Evolutionary conservation across 2,888 invertebrate species (phyloP).

Genomic region (Entomobrya proxima): DNA sequence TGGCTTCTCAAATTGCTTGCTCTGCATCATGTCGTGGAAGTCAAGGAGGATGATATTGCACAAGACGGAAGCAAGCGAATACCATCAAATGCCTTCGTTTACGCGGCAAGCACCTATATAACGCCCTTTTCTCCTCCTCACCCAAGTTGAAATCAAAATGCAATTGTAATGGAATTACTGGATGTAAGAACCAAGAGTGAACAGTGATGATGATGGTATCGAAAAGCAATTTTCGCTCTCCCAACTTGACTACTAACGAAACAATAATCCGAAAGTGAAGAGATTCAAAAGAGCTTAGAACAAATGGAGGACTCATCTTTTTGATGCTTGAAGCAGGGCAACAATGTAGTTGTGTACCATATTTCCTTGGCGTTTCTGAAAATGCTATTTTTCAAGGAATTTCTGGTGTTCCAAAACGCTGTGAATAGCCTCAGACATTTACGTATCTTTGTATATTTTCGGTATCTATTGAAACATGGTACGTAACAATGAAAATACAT

Average conservation of each 20-base stretch:
- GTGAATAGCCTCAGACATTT: too few relatives aligned
- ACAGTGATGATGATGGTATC: neutral
- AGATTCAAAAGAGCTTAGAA: slow-evolving; percentile 20
- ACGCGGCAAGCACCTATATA: neutral
- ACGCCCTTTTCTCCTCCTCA: neutral
- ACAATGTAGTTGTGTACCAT: too few relatives aligned
- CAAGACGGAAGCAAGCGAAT: slow-evolving; percentile 19
- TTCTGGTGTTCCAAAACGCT: too few relatives aligned
- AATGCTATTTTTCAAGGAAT: too few relatives aligned
- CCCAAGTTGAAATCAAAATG: slow-evolving; percentile 10
- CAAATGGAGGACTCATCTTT: too few relatives aligned
- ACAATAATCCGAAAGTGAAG: slow-evolving; percentile 22
- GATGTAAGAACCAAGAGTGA: neutral
- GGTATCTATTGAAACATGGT: too few relatives aligned
- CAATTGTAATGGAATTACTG: slow-evolving; percentile 15
- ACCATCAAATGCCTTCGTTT: neutral
- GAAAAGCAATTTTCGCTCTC: slow-evolving; percentile 4
- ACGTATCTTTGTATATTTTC: too few relatives aligned
- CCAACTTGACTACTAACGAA: slow-evolving; percentile 7
- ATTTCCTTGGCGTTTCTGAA: too few relatives aligned
- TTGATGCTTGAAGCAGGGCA: too few relatives aligned
- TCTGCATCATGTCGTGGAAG: neutral
- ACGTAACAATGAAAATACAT: too few relatives aligned
- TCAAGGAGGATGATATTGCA: neutral
- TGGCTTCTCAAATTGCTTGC: slow-evolving; percentile 16